Base-by-base conservation (phyloP, 1,140 invertebrate species). In the Eupeodes corollae region DNA sequence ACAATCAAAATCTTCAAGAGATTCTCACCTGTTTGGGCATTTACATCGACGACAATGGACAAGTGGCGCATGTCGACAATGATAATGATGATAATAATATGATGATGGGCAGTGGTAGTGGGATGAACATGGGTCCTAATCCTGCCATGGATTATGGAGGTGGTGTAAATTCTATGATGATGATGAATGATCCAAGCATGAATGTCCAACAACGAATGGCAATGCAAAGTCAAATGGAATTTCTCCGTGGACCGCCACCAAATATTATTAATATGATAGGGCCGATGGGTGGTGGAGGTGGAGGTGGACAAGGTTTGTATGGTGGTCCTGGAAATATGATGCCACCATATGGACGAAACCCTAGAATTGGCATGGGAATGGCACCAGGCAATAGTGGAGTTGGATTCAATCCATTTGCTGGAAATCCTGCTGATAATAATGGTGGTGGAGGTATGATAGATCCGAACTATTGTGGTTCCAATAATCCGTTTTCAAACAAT, bases 1-100 rank as follows among this genome's bases (percentile, higher is more conserved):
- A 58, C 45, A 76, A 75, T 58, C 62, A 59, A 26, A 65, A 73
- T 32, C 63, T 77, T 32, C 67, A 71, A 52, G 72, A 67, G 44
- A 77, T 79, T 56, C 70, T 79, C 32, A 69, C 67, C n/a, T 75
- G 75, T 57, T 62, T 78, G 50, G 70, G 68, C 18, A 67, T 75
- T 51, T 64, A 72, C 51, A 61, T 75, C 40, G 66, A 74, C 55
- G 74, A 78, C 55, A 68, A 74, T 57, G 68, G 75, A 19, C 63
- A 75, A 56, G 70, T 77, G 65, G 68, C 71, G 26, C 68, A 76
- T 60, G 47, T 77, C 56, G 61, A 61, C 0, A 30, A 35, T 18
- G 63, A 66, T 21, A 58, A 57, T n/a, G 46, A 48, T 21, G 56
- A 57, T n/a, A 44, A 48, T 16, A 42, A 50, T 26, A 70, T 71